phyloP scores from a whole-genome alignment of 1,140 invertebrate genomes.

The Teleopsis dalmanni region DNA sequence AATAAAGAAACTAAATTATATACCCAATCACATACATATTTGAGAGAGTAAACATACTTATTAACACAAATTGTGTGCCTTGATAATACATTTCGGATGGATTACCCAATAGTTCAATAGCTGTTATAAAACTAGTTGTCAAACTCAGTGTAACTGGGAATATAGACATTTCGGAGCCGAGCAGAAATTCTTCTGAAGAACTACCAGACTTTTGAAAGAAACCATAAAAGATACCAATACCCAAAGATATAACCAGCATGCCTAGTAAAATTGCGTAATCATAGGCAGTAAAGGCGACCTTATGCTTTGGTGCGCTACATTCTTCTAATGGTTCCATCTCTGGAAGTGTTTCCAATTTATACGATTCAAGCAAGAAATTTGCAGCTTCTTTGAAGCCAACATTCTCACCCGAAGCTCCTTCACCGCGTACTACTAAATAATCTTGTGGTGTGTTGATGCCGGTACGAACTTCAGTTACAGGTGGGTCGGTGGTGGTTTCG shows the following conservation, averaged over 20 bases:
- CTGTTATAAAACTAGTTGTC: slow-evolving; percentile 81
- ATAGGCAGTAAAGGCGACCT: slow-evolving; percentile 30
- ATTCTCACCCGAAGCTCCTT: slow-evolving; percentile 23
- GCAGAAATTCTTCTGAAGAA: slow-evolving; percentile 55
- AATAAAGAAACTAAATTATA: not conserved
- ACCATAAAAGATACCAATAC: slow-evolving; percentile 69
- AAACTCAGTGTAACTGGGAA: slow-evolving; percentile 68
- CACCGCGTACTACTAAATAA: slow-evolving; percentile 34
- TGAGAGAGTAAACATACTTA: slow-evolving; percentile 14
- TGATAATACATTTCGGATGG: slow-evolving; percentile 79
- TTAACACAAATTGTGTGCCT: slow-evolving; percentile 58
- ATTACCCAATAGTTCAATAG: slow-evolving; percentile 71
- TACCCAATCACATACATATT: not conserved
- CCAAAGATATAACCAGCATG: slow-evolving; percentile 61
- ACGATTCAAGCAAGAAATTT: slow-evolving; percentile 20
- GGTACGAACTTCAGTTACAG: not conserved
- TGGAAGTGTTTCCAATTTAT: not conserved
- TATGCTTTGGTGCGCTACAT: slow-evolving; percentile 33
- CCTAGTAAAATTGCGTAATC: slow-evolving; percentile 58
- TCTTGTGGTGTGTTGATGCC: slow-evolving; percentile 22
- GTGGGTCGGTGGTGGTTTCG: slow-evolving; percentile 6
- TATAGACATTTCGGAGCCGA: slow-evolving; percentile 61
- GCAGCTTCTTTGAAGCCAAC: slow-evolving; percentile 29
- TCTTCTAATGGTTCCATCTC: slow-evolving; percentile 18
- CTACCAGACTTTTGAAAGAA: slow-evolving; percentile 55